Percentiles rank a stretch among this genome's conserved stretches.
Evolutionary conservation across 2,797 vertebrate species (phyloP).

Genomic region (Centroberyx gerrardi): DNA sequence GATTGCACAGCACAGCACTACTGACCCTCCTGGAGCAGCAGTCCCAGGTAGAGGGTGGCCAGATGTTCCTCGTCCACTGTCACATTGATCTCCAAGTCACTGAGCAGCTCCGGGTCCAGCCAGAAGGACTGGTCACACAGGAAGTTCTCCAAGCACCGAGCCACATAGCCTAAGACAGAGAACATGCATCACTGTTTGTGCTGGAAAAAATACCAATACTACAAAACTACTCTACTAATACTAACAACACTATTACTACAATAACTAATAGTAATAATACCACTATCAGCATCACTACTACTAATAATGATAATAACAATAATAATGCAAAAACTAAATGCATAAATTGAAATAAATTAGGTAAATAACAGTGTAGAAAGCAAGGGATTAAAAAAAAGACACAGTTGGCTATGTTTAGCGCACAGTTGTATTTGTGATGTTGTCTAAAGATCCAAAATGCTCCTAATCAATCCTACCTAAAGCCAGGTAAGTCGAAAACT

Average conservation of each 20-base stretch:
- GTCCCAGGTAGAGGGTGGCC: constrained; percentile 90
- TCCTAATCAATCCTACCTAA: constrained; percentile 84
- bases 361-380: no score
- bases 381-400: no score
- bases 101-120: constrained; percentile 92
- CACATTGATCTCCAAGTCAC: constrained; percentile 92
- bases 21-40: constrained; percentile 95
- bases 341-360: no score
- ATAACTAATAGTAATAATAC: no score
- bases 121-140: constrained; percentile 94
- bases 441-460: neutral
- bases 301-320: neutral
- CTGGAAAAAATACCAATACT: neutral
- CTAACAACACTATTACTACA: no score
- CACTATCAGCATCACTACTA: neutral
- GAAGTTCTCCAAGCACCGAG: constrained; percentile 94
- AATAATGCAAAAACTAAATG: no score
- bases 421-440: no score
- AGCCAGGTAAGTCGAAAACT: constrained; percentile 95
- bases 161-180: constrained; percentile 90
- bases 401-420: no score
- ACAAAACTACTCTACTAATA: no score
- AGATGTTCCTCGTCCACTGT: constrained; percentile 91
- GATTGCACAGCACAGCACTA: neutral
- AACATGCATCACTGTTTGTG: neutral